Base-by-base conservation (phyloP, 2,888 invertebrate species). In the Noctua janthina region DNA sequence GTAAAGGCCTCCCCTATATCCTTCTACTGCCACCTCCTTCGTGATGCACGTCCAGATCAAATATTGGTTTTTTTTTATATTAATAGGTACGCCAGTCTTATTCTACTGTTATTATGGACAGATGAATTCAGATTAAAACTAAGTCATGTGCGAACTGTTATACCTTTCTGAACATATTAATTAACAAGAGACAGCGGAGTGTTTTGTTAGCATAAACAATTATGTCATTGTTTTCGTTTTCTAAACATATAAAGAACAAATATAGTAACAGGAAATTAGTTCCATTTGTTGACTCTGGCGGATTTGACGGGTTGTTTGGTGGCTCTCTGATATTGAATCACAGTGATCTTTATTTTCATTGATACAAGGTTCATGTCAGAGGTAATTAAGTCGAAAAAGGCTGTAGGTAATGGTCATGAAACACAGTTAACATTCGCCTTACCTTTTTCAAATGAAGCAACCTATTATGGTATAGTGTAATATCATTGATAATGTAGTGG, bases 71-170 rank as follows among this genome's bases (percentile, higher is more conserved):
- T n/a, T 10, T 66, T 39, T 66, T 66, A n/a, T 43, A 29, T 46
- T 10, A 10, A n/a, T 29, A 20, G 2, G 35, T 56, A 39, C 7
- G n/a, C 39, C n/a, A 29, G 20, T 29, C 56, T 78, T 10, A 6
- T 78, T 13, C 59, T 39, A 67, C 35, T 29, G n/a, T 66, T 69
- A 51, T 71, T 71, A 76, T 70, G 54, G 81, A 86, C 83, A 89
- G 88, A 90, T 90, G 88, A 88, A 89, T 91, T 92, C 85, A 92
- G 93, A 94, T 94, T 94, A 94, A 94, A 94, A 94, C 87, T 89
- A 91, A 92, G 90, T 91, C 92, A 93, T 91, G 93, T 92, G 92
- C 75, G 75, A 87, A 87, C 82, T 78, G 87, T 82, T 76, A 74
- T 83, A 83, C 71, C 75, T 84, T 79, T 78, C 56, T 59, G n/a